Conservation (phyloP, 2,797 vertebrate species). For the Pyrocephalus nanus region DNA sequence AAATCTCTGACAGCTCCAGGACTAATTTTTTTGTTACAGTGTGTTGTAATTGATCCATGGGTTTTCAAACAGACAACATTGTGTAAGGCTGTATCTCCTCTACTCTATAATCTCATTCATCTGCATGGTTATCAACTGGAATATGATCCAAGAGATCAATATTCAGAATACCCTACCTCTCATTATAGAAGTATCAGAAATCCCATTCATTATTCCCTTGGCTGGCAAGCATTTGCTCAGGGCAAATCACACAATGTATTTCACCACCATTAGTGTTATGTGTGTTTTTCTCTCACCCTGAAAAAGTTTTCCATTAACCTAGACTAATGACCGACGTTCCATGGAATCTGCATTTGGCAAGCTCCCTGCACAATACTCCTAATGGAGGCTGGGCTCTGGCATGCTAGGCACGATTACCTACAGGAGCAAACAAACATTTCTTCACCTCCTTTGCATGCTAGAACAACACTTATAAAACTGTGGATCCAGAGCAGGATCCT, state of each 20-base stretch:
- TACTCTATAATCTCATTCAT: background rate
- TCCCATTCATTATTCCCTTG: background rate
- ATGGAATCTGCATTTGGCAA: background rate
- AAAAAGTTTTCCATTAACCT: background rate
- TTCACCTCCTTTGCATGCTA: background rate
- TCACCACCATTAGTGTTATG: background rate
- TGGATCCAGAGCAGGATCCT: background rate
- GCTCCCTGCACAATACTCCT: background rate
- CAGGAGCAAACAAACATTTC: background rate
- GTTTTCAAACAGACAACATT: background rate
- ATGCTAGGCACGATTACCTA: background rate
- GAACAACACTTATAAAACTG: background rate
- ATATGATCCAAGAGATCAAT: background rate
- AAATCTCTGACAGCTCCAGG: background rate
- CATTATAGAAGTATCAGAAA: background rate
- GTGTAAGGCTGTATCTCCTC: background rate
- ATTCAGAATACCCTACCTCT: background rate
- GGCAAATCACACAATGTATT: background rate
- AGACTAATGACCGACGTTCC: background rate
- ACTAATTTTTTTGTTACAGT: background rate
- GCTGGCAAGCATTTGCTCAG: background rate
- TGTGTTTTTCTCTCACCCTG: background rate
- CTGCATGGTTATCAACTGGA: background rate
- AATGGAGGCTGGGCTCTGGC: background rate
- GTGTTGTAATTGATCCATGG: background rate